A percentile compares a stretch with the other conserved stretches of the same genome.
Conservation (phyloP, 2,113 vertebrate genomes). For the Gallinago media region DNA sequence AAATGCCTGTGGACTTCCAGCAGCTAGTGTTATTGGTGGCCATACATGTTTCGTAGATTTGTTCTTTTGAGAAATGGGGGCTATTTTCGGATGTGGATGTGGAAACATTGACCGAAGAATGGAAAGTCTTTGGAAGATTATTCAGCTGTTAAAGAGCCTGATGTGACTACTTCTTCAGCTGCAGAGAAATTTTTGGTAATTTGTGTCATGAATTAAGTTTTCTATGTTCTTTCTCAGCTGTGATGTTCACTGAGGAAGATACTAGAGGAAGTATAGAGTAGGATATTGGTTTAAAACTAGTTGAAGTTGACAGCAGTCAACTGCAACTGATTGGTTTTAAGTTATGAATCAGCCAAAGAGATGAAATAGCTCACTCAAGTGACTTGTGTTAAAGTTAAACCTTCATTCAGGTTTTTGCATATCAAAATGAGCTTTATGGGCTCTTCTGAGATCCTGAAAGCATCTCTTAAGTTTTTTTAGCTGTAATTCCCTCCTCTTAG, state of each 20-base stretch:
- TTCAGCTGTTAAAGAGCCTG: not conserved
- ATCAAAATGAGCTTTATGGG: not conserved
- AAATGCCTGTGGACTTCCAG: not conserved
- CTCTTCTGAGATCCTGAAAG: not conserved
- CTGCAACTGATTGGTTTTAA: not conserved
- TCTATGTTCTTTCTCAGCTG: not conserved
- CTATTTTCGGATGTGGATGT: not conserved
- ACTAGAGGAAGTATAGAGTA: not conserved
- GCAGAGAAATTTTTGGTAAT: not conserved
- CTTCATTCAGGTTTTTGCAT: not conserved
- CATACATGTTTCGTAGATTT: not conserved
- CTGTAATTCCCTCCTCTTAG: not conserved
- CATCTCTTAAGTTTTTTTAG: not conserved
- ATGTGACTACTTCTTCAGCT: not conserved
- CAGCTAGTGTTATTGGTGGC: not conserved
- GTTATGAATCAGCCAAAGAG: not conserved
- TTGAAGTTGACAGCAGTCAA: not conserved
- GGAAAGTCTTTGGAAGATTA: not conserved
- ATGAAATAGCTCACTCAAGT: not conserved
- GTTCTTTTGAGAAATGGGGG: not conserved
- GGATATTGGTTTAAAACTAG: not conserved
- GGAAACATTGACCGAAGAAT: not conserved
- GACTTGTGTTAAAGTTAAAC: not conserved
- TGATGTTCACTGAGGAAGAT: not conserved
- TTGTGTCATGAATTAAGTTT: not conserved